Evolutionary conservation across 2,113 vertebrate species (phyloP), one percentile per base, ranked within the genome.

Genomic region (Meriones unguiculatus): DNA sequence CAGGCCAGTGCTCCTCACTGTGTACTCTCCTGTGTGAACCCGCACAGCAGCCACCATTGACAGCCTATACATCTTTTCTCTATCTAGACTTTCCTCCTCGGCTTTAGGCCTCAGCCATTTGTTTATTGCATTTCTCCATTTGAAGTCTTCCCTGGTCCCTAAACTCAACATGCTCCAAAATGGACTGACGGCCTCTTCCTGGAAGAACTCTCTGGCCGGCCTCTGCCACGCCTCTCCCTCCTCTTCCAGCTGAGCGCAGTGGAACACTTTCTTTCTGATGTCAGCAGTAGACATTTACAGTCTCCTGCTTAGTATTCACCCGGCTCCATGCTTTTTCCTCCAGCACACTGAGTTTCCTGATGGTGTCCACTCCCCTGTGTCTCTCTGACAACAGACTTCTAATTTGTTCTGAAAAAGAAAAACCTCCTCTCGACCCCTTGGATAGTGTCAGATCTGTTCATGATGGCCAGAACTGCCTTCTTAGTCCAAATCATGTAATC

Each of bases 331-430:
- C 32, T 59, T 25, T 88, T 52, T 93, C 62, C 25, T 94, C 28
- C 10, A 69, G 22, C 18, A 52, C 30, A 35, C 38, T 84, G 57
- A 54, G 91, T 32, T 94, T 95, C 72, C 89, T 70, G 67, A 89
- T 2, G 7, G 81, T n/a, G 65, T 46, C 38, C 41, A 67, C 17
- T 89, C 32, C n/a, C 35, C n/a, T 7, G 4, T 64, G 52, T 73
- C 12, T 87, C 50, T n/a, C 69, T 89, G 70, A 38, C 81, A 94
- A 95, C 41, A 86, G 75, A 96, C 70, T n/a, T 15, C 91, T 38
- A 80, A 72, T 59, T 52, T 95, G 64, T 85, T 85, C 20, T 54
- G 38, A 87, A 95, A 76, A 41, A 94, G 75, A 92, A 93, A 93
- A 20, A 6, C 38, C 38, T 85, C 22, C 35, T 52, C 62, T 67